phyloP scores from a whole-genome alignment of 2,113 vertebrate genomes.

The Henicopernis longicauda region DNA sequence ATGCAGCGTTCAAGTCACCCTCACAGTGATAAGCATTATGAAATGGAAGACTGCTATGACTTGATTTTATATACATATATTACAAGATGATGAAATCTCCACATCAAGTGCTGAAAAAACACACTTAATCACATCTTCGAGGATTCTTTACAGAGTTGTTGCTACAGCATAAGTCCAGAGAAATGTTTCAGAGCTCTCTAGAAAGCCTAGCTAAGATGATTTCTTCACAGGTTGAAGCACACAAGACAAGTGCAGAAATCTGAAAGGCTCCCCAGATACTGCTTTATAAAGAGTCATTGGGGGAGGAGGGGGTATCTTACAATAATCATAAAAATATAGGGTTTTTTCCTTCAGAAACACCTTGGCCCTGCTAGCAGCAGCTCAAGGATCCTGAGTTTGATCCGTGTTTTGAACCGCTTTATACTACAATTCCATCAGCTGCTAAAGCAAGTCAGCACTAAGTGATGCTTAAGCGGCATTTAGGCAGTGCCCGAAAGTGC shows the following conservation, averaged over 20 bases:
- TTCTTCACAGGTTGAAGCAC: neutral
- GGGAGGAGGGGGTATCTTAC: neutral
- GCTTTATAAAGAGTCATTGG: neutral
- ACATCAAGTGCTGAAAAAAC: neutral
- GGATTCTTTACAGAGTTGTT: neutral
- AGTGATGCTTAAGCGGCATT: neutral
- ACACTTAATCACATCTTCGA: neutral
- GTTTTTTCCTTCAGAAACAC: neutral
- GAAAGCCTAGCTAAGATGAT: neutral
- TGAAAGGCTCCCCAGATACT: neutral
- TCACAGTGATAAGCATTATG: rapidly evolving
- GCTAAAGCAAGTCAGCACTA: neutral
- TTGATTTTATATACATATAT: neutral
- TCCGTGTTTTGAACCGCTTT: neutral
- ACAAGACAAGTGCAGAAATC: neutral
- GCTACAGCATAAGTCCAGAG: neutral
- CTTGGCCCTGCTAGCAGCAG: neutral
- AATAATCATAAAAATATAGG: neutral
- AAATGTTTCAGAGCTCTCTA: neutral
- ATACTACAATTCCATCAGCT: neutral
- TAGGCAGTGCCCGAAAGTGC: neutral
- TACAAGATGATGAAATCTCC: neutral
- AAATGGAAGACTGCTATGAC: neutral
- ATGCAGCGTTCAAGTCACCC: neutral
- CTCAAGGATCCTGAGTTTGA: neutral